Base-by-base conservation (phyloP, 2,797 vertebrate genomes). In the Merluccius polli region DNA sequence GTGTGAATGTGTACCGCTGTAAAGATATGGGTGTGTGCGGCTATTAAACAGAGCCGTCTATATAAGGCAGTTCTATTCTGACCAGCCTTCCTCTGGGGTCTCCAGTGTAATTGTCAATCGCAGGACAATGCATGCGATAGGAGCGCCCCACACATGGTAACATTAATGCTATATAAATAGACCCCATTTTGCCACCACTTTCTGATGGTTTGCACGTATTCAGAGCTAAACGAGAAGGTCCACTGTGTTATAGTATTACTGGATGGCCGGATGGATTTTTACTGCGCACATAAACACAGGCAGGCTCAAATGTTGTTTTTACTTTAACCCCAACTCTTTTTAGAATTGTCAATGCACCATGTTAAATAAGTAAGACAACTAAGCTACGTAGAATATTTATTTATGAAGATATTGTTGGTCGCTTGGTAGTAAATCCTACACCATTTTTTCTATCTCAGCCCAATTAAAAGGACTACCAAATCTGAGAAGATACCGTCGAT, bases 1-100 rank as follows among this genome's bases (percentile, higher is more conserved):
- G 18, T 44, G 24, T 29, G 36, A 12, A 15, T 44, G 33, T 27
- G 36, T 18, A 65, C 27, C 75, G 71, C 80, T 3, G 10, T 68
- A n/a, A 4, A 44, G 65, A 68, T n/a, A 68, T 78, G 81, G 30
- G 35, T 71, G 78, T 35, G 87, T 88, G 82, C 70, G 73, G 83
- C 86, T 84, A 29, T 78, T 78, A 86, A 85, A 78, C 83, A 74
- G 80, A 80, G 85, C 80, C 77, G 88, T 29, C 91, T 86, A 88
- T 91, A 89, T 91, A 91, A 89, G 92, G 91, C 82, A 86, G 85
- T 89, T 89, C 90, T 92, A 91, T 92, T 93, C 80, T 86, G 83
- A 87, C 70, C 83, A 86, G 79, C 83, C 87, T 89, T 87, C 91
- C 88, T 81, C 78, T 77, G 87, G 89, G 87, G 78, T 79, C n/a